Percentiles rank a stretch among this genome's conserved stretches.
Conservation (phyloP, 2,888 invertebrate genomes). For the Netelia inedita region DNA sequence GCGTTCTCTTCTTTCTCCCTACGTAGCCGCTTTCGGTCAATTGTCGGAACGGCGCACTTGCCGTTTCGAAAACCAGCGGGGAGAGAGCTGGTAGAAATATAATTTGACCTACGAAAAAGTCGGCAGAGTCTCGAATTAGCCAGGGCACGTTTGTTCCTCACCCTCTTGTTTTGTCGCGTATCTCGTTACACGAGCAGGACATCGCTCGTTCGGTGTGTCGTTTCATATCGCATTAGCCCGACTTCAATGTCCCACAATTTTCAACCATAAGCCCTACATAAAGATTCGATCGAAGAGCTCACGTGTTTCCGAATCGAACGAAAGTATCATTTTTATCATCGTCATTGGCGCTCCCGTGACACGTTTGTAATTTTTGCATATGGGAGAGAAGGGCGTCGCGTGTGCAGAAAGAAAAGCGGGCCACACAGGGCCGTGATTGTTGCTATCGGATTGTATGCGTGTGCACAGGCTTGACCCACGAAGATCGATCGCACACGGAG, state of each 20-base stretch:
- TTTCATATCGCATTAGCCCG: slow-evolving; percentile 58
- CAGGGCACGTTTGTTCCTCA: slow-evolving; percentile 9
- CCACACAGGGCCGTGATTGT: slow-evolving; percentile 32
- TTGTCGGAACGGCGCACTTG: slow-evolving; percentile 31
- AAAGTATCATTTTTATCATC: background rate
- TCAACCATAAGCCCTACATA: background rate
- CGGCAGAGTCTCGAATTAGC: background rate
- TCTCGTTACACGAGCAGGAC: slow-evolving; percentile 51
- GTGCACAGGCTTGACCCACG: slow-evolving; percentile 41
- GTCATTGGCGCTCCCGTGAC: slow-evolving; percentile 46
- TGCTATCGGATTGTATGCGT: slow-evolving; percentile 23
- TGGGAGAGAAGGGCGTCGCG: slow-evolving; percentile 26
- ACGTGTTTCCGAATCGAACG: background rate
- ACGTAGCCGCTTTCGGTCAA: slow-evolving; percentile 1
- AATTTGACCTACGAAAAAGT: slow-evolving; percentile 38
- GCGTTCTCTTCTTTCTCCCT: slow-evolving; percentile 1
- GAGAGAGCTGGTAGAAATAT: slow-evolving; percentile 9
- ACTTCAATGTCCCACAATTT: slow-evolving; percentile 4
- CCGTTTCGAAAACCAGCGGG: slow-evolving; percentile 7
- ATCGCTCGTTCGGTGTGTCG: slow-evolving; percentile 35
- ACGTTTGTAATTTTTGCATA: slow-evolving; percentile 36
- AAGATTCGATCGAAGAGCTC: background rate
- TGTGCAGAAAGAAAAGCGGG: slow-evolving; percentile 27
- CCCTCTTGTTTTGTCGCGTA: slow-evolving; percentile 34
- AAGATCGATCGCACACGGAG: slow-evolving; percentile 44